Base-by-base conservation (phyloP, 2,888 invertebrate genomes). In the Steinernema hermaphroditum region DNA sequence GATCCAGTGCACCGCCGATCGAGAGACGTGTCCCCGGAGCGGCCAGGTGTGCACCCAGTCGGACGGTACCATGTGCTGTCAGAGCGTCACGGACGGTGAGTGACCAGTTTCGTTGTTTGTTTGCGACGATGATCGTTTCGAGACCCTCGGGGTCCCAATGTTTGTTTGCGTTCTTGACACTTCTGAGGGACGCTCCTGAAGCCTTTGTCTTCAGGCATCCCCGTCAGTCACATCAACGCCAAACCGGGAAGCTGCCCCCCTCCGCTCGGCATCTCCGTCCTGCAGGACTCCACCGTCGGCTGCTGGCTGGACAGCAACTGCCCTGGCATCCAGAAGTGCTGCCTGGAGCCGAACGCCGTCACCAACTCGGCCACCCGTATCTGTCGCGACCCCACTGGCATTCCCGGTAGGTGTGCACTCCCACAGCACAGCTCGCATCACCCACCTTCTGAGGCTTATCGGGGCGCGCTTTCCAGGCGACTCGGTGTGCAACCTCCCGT, bases 231-330 rank as follows among this genome's bases (percentile, higher is more conserved):
- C 72, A 85, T 85, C 78, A 85, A 85, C 77, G 81, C 85, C 16
- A 85, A 85, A 70, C 75, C 83, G 34, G 85, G 85, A 41, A 76
- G 77, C 57, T 85, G 85, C 70, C 85, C 85, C 2, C 78, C 80
- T 19, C 85, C 85, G 9, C 78, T 84, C 57, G 84, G 84, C 34
- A 84, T 85, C 72, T 71, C 74, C 29, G 73, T 70, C 32, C 71
- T 72, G 19, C 78, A 85, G 76, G 82, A 82, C 69, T 81, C 78
- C 46, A 79, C 80, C 4, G 78, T 81, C 72, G 84, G 84, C 46
- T 85, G 85, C 74, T 85, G 85, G 85, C 78, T 85, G 79, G 85
- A 85, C 77, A 76, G 81, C 24, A 81, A 81, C 74, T 85, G 85
- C 49, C 85, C 85, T 6, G 85, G 85, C 29, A 83, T 85, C 68